These are phyloP conservation scores for Cyphomyrus plagiostoma DNA, from an alignment of 2,113 vertebrate genomes.

Conservation along the genomic window DNA sequence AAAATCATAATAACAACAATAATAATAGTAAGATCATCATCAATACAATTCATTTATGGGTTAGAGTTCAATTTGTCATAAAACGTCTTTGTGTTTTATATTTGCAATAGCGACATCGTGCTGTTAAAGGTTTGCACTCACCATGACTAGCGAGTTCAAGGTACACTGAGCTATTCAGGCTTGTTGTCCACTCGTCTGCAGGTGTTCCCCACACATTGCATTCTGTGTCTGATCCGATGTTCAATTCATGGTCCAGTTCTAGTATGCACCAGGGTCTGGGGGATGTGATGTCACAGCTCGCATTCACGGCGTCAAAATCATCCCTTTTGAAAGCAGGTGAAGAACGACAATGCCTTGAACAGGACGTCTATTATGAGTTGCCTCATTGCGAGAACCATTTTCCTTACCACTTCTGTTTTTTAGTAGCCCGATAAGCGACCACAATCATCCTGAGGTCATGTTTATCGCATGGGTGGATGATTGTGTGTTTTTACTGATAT, in stretches of 20 bases:
- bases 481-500: background rate
- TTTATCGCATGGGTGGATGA: background rate
- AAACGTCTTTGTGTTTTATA: background rate
- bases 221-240: rapidly evolving
- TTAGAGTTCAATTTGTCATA: background rate
- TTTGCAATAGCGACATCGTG: background rate
- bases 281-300: slow-evolving; percentile 42
- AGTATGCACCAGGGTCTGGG: slow-evolving; percentile 50
- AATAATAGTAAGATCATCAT: background rate
- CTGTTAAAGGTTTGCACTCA: slow-evolving; percentile 32
- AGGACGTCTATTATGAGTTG: no score
- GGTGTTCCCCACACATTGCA: slow-evolving; percentile 34
- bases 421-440: background rate
- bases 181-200: background rate
- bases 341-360: background rate
- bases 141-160: slow-evolving; percentile 39
- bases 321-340: slow-evolving; percentile 16
- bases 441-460: background rate
- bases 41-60: background rate
- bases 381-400: background rate
- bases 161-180: background rate
- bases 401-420: slow-evolving; percentile 17
- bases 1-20: background rate
- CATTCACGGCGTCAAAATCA: rapidly evolving
- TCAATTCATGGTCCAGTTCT: background rate